Conservation (phyloP, 2,797 vertebrate species). For the Myripristis jacobus region DNA sequence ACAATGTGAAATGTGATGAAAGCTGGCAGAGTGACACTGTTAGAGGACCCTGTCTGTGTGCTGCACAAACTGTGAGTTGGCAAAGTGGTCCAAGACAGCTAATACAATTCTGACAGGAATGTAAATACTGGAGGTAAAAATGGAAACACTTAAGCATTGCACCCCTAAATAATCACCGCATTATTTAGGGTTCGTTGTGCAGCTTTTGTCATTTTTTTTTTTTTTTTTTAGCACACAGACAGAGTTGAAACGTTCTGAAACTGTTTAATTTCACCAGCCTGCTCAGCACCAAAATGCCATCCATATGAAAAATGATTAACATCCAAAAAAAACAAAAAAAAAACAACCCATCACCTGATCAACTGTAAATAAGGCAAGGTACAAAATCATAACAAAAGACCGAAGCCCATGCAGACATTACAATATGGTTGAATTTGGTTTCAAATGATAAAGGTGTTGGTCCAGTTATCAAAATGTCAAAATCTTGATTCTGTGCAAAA, state of each 20-base stretch:
- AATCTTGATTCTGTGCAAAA: constrained; percentile 75
- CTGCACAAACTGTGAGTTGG: background rate
- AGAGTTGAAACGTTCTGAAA: constrained; percentile 37
- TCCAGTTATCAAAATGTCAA: constrained; percentile 56
- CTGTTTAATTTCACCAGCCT: constrained; percentile 49
- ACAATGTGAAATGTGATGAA: constrained; percentile 6
- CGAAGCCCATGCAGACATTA: constrained; percentile 66
- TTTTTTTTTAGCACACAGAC: constrained; percentile 34
- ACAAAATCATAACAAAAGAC: constrained; percentile 55
- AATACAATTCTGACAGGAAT: background rate
- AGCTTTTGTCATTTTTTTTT: constrained; percentile 7
- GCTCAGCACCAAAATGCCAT: constrained; percentile 59
- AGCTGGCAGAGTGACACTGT: background rate
- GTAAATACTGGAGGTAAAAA: constrained; percentile 46
- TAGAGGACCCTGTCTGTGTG: constrained; percentile 2
- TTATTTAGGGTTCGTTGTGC: constrained; percentile 32
- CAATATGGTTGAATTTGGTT: constrained; percentile 70
- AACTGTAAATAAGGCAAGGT: constrained; percentile 75
- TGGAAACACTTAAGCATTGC: constrained; percentile 63
- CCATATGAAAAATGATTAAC: constrained; percentile 44
- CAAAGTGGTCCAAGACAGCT: background rate
- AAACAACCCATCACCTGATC: constrained; percentile 65
- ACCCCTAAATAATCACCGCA: constrained; percentile 39
- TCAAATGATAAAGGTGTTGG: constrained; percentile 53
- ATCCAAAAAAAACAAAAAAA: constrained; percentile 16